Conservation (phyloP, 2,797 vertebrate genomes). For the Fundulus diaphanus region DNA sequence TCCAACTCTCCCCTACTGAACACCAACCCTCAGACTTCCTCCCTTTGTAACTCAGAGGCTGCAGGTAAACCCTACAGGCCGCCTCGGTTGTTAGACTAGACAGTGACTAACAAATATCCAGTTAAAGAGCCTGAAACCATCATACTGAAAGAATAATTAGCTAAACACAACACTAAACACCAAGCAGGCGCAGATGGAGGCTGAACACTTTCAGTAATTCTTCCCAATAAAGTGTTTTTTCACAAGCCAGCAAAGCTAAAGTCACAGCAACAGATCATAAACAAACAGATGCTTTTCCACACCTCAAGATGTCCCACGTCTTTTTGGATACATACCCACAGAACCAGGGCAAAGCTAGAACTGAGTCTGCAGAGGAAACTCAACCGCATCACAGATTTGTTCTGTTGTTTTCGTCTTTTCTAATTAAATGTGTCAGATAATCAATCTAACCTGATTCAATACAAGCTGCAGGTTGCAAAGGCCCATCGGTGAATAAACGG, state of each 20-base stretch:
- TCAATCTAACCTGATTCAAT: not conserved
- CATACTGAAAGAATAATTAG: not conserved
- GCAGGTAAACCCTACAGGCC: not conserved
- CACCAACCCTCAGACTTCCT: not conserved
- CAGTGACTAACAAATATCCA: not conserved
- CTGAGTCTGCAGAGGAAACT: not conserved
- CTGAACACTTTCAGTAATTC: not conserved
- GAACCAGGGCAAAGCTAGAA: not conserved
- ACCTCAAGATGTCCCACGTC: not conserved
- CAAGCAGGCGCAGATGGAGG: not conserved
- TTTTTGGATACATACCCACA: not conserved
- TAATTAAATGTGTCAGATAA: not conserved
- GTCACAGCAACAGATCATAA: not conserved
- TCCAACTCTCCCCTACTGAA: not conserved
- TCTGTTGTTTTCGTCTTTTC: not conserved
- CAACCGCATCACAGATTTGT: not conserved
- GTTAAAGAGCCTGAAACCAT: not conserved
- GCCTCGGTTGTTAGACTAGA: not conserved
- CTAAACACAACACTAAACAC: not conserved
- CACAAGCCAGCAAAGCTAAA: not conserved
- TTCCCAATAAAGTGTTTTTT: not conserved
- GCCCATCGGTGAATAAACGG: too few species aligned
- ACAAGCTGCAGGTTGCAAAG: not conserved
- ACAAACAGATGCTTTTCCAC: not conserved
- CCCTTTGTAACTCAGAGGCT: not conserved